Evolutionary conservation across 1,140 invertebrate species (phyloP).

Genomic region (Drosophila persimilis): DNA sequence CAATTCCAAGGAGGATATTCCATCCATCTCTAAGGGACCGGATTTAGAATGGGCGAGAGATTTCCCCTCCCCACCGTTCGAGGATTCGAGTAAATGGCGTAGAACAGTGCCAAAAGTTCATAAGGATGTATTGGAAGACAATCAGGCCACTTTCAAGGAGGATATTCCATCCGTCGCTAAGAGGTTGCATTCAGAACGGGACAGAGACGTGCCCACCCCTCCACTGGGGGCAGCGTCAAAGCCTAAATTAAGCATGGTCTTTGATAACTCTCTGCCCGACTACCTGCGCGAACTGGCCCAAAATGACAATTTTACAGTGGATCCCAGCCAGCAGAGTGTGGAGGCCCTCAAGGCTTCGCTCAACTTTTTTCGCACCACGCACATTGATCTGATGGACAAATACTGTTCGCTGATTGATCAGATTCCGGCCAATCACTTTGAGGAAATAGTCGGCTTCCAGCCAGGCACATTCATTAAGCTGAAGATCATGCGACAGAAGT

Average conservation of each 20-base stretch:
- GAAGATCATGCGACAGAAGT: conserved; percentile 75
- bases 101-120: neutral
- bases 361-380: conserved; percentile 53
- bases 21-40: conserved; percentile 4
- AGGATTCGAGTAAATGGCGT: too few species aligned
- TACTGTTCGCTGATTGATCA: conserved; percentile 77
- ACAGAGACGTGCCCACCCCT: neutral
- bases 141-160: neutral
- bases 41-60: neutral
- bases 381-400: conserved; percentile 76
- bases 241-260: conserved; percentile 61
- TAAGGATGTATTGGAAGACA: too few species aligned
- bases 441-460: conserved; percentile 68
- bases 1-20: too few species aligned
- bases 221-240: conserved; percentile 15
- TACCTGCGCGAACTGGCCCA: conserved; percentile 65
- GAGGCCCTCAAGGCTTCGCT: conserved; percentile 34
- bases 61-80: neutral
- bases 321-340: conserved; percentile 49
- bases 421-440: conserved; percentile 71
- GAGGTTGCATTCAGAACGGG: conserved; percentile 8
- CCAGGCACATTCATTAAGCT: conserved; percentile 71
- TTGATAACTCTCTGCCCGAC: conserved; percentile 62
- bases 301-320: conserved; percentile 63
- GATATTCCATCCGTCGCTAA: neutral